Base-by-base conservation (phyloP, 2,113 vertebrate genomes). In the Colistium nudipinnis region DNA sequence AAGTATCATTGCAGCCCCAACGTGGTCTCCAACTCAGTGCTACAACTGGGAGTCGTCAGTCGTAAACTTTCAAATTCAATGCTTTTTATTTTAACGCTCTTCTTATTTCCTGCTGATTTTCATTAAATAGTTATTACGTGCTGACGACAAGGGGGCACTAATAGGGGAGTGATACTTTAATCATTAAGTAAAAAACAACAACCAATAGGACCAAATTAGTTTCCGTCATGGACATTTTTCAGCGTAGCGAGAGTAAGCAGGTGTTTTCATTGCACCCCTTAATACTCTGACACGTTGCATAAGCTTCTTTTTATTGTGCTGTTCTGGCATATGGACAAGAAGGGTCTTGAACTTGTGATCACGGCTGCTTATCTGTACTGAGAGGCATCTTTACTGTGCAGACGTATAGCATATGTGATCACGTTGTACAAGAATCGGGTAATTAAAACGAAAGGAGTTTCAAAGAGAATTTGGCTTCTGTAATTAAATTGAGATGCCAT, bases 401-500 rank as follows among this genome's bases (percentile, higher is more conserved):
- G 30, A 22, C 19, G 53, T 60, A 48, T 19, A 47, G 27, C 53
- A 59, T 31, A 43, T 22, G 12, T 25, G 13, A 44, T 45, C 7
- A 52, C 56, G 53, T 24, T 27, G 12, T 53, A 19, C 43, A 62
- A 45, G 5, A 56, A 67, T 54, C 27, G 11, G 27, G 48, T 45
- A 73, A 59, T 47, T 60, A 20, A 38, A 76, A 68, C 71, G 22
- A 59, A 61, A 71, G 20, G 13, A 17, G 43, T 47, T n/a, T 43
- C 33, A 61, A 33, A 43, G 8, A 43, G 24, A 27, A 22, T 38
- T 62, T 44, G 41, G 19, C 20, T 44, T 19, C 20, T 36, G 11
- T n/a, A 39, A 44, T 27, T 38, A 28, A n/a, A 51, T 7, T 60
- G 12, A 36, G 20, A 43, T 31, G 30, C 35, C 39, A 28, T 33